phyloP scores from a whole-genome alignment of 92 coral and sea anemone species.

The Epizoanthus rinbou region DNA sequence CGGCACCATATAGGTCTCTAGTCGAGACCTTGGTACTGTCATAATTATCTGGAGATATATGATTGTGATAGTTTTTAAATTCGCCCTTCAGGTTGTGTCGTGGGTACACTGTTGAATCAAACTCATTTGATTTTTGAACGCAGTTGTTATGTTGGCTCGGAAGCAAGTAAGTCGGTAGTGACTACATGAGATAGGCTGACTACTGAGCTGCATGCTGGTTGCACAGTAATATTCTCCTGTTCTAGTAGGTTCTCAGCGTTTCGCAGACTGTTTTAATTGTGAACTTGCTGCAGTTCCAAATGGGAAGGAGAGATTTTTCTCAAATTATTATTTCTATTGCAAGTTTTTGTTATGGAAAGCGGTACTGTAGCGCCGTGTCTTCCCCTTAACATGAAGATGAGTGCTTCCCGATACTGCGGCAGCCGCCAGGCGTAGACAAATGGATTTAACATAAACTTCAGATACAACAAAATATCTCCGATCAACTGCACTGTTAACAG shows the following conservation, averaged over 20 bases:
- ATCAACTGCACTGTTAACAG: conserved; percentile 4
- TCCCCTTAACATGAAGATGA: conserved; percentile 3
- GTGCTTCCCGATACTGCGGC: conserved; percentile 1
- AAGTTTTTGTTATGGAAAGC: not conserved
- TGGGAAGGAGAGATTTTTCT: not conserved
- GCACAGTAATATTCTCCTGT: no score
- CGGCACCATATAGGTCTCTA: no score
- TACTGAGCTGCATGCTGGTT: not conserved
- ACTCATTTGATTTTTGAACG: not conserved
- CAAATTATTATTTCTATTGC: not conserved
- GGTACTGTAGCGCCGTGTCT: not conserved
- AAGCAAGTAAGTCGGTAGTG: not conserved
- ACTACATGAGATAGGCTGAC: not conserved
- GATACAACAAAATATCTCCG: not conserved
- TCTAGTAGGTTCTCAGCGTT: not conserved
- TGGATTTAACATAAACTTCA: conserved; percentile 5
- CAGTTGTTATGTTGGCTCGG: not conserved
- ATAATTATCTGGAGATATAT: not conserved
- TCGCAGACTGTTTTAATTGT: not conserved
- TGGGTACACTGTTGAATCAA: not conserved
- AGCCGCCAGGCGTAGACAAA: conserved; percentile 10
- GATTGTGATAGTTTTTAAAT: no score
- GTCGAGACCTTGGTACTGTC: not conserved
- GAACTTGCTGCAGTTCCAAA: not conserved
- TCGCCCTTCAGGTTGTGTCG: not conserved